A percentile compares a stretch with the other conserved stretches of the same genome.
Evolutionary conservation across 1,140 invertebrate genomes (phyloP).

Genomic region (Bombus pascuorum): DNA sequence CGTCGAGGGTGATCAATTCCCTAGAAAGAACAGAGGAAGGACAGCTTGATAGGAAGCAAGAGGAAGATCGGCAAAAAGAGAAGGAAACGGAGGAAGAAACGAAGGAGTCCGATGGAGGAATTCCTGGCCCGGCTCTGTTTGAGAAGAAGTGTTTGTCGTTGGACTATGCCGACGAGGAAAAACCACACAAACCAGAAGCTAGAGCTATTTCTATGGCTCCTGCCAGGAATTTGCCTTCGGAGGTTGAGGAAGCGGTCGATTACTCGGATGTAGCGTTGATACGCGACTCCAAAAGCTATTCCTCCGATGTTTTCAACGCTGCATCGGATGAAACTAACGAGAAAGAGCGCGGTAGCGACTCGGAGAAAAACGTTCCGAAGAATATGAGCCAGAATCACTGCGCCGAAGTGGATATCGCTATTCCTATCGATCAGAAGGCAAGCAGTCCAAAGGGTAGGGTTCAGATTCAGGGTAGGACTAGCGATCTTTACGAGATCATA

Average conservation of each 20-base stretch:
- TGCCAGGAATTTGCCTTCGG: conserved; percentile 68
- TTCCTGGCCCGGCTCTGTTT: conserved; percentile 71
- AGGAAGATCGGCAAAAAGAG: conserved; percentile 1
- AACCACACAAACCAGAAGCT: conserved; percentile 68
- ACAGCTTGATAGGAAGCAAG: neutral
- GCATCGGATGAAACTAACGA: conserved; percentile 62
- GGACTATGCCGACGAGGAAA: conserved; percentile 79
- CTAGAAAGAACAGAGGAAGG: conserved; percentile 41
- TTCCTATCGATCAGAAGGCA: conserved; percentile 72
- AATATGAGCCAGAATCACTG: conserved; percentile 62
- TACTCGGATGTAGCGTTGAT: conserved; percentile 66
- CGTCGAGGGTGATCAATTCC: conserved; percentile 47
- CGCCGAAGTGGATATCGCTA: conserved; percentile 73
- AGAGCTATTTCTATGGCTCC: conserved; percentile 75
- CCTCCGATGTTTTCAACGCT: conserved; percentile 75
- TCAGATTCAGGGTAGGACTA: conserved; percentile 68
- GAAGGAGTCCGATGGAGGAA: conserved; percentile 9
- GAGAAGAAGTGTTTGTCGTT: conserved; percentile 77
- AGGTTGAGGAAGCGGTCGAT: conserved; percentile 62
- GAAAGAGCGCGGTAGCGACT: neutral
- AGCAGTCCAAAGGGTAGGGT: conserved; percentile 63
- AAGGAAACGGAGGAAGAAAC: neutral
- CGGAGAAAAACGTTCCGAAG: conserved; percentile 24
- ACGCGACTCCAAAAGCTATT: conserved; percentile 74
- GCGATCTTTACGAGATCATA: conserved; percentile 78